Percentiles rank a stretch among this genome's conserved stretches.
phyloP scores from a whole-genome alignment of 1,140 invertebrate species.

The Drosophila rufa region DNA sequence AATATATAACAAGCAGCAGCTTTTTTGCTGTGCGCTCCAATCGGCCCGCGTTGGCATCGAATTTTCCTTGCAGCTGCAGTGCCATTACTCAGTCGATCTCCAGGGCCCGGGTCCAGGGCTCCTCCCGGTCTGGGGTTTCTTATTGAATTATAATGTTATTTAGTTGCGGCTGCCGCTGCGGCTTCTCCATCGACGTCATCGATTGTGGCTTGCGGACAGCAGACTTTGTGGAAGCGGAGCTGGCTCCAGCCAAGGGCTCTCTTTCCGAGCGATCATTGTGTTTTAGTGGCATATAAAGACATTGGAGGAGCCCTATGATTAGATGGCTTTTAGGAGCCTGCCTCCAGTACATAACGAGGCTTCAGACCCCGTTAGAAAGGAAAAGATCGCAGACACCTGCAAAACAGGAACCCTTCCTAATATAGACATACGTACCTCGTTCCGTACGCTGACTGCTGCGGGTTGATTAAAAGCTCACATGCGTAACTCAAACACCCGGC shows the following conservation, averaged over 20 bases:
- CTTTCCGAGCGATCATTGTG: slow-evolving; percentile 13
- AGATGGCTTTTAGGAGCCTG: neutral
- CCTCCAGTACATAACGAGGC: neutral
- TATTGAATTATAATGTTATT: slow-evolving; percentile 83
- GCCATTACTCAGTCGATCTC: slow-evolving; percentile 36
- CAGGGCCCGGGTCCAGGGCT: slow-evolving; percentile 13
- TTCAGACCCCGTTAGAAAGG: neutral
- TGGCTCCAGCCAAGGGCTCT: neutral
- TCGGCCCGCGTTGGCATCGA: slow-evolving; percentile 7
- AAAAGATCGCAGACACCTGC: neutral
- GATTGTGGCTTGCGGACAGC: slow-evolving; percentile 21
- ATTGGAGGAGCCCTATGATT: slow-evolving; percentile 35
- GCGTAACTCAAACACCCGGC: slow-evolving; percentile 48
- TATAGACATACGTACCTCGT: neutral
- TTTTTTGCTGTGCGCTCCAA: neutral
- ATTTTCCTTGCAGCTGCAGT: slow-evolving; percentile 52
- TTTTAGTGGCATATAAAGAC: slow-evolving; percentile 48
- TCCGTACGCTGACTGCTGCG: neutral
- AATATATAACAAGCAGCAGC: neutral
- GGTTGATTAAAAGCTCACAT: slow-evolving; percentile 33
- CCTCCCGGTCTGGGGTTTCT: slow-evolving; percentile 46
- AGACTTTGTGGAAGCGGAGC: slow-evolving; percentile 38
- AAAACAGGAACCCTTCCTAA: neutral
- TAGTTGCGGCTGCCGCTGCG: slow-evolving; percentile 23
- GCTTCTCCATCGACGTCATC: slow-evolving; percentile 63